phyloP scores from a whole-genome alignment of 2,797 vertebrate genomes.

The Enteromius unitaeniatus region DNA sequence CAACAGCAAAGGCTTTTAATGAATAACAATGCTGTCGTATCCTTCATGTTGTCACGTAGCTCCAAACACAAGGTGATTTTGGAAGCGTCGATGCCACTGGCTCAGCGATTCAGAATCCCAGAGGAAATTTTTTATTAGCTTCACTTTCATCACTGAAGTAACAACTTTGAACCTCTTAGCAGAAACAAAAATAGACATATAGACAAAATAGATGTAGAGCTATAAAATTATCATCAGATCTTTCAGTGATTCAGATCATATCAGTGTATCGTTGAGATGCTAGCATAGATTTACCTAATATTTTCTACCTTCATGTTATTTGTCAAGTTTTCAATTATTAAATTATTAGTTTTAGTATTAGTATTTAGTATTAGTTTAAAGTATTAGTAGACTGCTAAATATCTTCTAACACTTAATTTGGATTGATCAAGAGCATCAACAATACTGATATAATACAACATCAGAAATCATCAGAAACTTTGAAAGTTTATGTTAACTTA shows the following conservation, averaged over 20 bases:
- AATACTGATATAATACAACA: too few relatives aligned
- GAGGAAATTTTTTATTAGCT: constrained; percentile 18
- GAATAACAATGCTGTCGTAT: constrained; percentile 21
- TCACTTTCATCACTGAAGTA: background rate
- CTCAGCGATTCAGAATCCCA: constrained; percentile 19
- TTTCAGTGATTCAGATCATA: background rate
- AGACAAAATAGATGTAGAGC: background rate
- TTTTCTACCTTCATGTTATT: too few relatives aligned
- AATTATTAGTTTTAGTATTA: too few relatives aligned
- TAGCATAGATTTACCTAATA: too few relatives aligned
- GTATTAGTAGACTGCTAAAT: too few relatives aligned
- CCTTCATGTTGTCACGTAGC: constrained; percentile 24
- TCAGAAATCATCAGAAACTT: too few relatives aligned
- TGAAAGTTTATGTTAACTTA: too few relatives aligned
- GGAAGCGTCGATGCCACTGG: background rate
- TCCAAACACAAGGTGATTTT: constrained; percentile 38
- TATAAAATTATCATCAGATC: background rate
- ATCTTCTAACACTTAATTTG: too few relatives aligned
- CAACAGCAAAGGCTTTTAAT: constrained; percentile 33
- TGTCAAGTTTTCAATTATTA: too few relatives aligned
- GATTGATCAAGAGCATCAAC: too few relatives aligned
- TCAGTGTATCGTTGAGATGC: background rate
- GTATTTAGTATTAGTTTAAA: too few relatives aligned
- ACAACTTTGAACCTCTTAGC: constrained; percentile 10
- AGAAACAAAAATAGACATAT: background rate